Base-by-base conservation (phyloP, 1,140 invertebrate species). In the Drosophila dunni region DNA sequence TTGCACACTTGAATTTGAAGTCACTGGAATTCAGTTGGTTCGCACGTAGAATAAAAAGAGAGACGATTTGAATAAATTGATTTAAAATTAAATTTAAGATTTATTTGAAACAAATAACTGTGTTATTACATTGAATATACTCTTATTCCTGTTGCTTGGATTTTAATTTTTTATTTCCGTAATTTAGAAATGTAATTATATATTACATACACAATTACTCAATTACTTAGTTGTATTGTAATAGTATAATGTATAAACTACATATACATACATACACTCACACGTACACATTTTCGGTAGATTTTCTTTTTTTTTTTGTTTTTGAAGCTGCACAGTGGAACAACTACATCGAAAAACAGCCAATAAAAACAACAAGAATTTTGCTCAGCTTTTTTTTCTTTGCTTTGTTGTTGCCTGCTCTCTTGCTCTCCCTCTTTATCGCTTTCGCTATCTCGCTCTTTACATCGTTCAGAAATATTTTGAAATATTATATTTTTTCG, bases 61-160 rank as follows among this genome's bases (percentile, higher is more conserved):
- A 63, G 7, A 63, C 57, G 45, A 11, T 34, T n/a, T n/a, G 7
- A 24, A 10, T 63, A 20, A 42, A 61, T 78, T 65, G 71, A 68
- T 80, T 89, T 91, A 86, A 85, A 91, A 91, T 90, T 91, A 86
- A 90, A 83, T 88, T 83, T 88, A 91, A 91, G 90, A 91, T 91
- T 91, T 91, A 91, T 91, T 91, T 91, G 80, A 91, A 91, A 91
- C 90, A 91, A 91, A 91, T 91, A 91, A 91, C 90, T 90, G 86
- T 91, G 90, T 91, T 91, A 91, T 91, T 91, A 91, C 90, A 91
- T 91, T 91, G 83, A 91, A 91, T 86, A 91, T 88, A 89, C 75
- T 86, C 80, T 81, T 90, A 76, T 86, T 77, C 76, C 66, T 85
- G 75, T 73, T 65, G 51, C 54, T 78, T 53, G 20, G 42, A 48